A percentile compares a stretch with the other conserved stretches of the same genome.
These are phyloP conservation scores for Naja naja DNA, from an alignment of 2,113 vertebrate genomes.

Conservation along the genomic window DNA sequence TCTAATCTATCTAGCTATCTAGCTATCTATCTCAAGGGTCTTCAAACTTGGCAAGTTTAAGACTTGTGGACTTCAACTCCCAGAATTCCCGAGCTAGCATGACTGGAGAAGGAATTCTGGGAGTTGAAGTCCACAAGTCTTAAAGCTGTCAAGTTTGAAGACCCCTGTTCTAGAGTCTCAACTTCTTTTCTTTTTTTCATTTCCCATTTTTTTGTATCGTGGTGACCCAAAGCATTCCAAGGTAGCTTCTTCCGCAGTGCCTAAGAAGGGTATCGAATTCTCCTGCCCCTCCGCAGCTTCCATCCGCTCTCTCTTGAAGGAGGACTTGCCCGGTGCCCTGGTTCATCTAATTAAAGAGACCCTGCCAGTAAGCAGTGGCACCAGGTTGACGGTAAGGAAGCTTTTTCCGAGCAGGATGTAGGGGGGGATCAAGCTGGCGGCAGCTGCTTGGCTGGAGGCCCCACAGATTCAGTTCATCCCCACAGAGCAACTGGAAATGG, in stretches of 20 bases:
- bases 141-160: too few species aligned
- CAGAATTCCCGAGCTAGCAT: too few species aligned
- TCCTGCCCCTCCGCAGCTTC: neutral
- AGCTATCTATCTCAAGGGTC: too few species aligned
- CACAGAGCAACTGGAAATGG: constrained; percentile 65
- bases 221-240: neutral
- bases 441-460: constrained; percentile 71
- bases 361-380: constrained; percentile 62
- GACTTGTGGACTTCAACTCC: too few species aligned
- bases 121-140: too few species aligned
- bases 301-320: constrained; percentile 41
- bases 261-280: neutral
- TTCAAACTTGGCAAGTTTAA: too few species aligned
- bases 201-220: too few species aligned
- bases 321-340: constrained; percentile 19
- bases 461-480: constrained; percentile 49
- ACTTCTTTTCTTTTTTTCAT: too few species aligned
- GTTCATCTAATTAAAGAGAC: constrained; percentile 60
- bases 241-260: neutral
- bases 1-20: too few species aligned
- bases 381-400: constrained; percentile 57
- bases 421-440: constrained; percentile 62
- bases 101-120: too few species aligned
- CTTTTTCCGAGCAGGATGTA: constrained; percentile 70
- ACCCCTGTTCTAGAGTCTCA: too few species aligned